Percentiles rank a stretch among this genome's conserved stretches.
Conservation (phyloP, 2,888 invertebrate species). For the Nomada ferruginata region DNA sequence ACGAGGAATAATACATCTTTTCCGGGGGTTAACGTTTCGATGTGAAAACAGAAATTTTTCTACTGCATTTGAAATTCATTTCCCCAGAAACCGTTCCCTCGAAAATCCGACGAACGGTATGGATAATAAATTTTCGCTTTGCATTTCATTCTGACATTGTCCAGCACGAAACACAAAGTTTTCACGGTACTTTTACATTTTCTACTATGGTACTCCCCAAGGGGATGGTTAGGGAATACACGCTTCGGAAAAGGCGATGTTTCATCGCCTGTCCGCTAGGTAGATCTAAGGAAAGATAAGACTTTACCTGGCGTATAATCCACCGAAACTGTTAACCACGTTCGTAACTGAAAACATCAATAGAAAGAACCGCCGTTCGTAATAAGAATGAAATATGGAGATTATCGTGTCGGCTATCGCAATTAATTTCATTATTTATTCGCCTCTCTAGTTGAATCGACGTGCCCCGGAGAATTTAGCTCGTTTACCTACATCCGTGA, state of each 20-base stretch:
- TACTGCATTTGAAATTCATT: too few relatives aligned
- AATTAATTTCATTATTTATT: conserved; percentile 48
- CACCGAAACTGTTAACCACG: conserved; percentile 46
- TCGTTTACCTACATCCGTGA: conserved; percentile 3
- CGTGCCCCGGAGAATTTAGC: background rate
- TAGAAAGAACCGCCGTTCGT: conserved; percentile 37
- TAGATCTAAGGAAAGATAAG: conserved; percentile 40
- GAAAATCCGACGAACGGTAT: background rate
- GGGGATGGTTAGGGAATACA: conserved; percentile 20
- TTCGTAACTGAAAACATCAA: conserved; percentile 47
- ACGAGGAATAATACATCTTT: too few relatives aligned
- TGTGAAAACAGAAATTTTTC: too few relatives aligned
- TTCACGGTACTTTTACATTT: conserved; percentile 11
- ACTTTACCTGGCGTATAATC: conserved; percentile 51
- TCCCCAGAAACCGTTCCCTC: background rate
- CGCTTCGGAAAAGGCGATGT: conserved; percentile 40
- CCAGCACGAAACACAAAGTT: background rate
- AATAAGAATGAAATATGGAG: conserved; percentile 49
- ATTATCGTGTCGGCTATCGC: conserved; percentile 45
- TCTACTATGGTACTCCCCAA: background rate
- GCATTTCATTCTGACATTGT: conserved; percentile 1
- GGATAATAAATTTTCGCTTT: background rate
- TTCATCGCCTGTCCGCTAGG: conserved; percentile 50
- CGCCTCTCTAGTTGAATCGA: conserved; percentile 25
- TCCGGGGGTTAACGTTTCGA: too few relatives aligned